phyloP scores from a whole-genome alignment of 2,888 invertebrate species.

The Sicus ferrugineus region DNA sequence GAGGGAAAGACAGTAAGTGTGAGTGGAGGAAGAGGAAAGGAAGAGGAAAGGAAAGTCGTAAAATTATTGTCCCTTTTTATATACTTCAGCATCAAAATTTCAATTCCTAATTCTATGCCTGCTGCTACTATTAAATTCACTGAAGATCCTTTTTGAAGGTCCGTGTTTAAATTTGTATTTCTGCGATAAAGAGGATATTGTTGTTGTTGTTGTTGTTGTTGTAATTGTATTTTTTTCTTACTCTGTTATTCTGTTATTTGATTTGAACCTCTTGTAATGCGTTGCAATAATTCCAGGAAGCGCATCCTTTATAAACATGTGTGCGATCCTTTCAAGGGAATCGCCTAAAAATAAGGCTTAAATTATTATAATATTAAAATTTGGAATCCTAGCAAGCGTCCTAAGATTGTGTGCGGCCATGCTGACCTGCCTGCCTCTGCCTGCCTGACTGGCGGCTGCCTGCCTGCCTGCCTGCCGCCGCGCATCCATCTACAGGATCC shows the following conservation, averaged over 20 bases:
- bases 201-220: conserved; percentile 1
- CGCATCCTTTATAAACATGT: conserved; percentile 24
- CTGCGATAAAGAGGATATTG: background rate
- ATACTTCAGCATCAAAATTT: conserved; percentile 10
- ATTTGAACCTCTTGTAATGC: conserved; percentile 21
- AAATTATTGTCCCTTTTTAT: conserved; percentile 35
- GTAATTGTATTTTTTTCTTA: conserved; percentile 9
- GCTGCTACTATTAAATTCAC: conserved; percentile 2
- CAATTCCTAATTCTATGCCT: conserved; percentile 21
- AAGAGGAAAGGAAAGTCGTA: conserved; percentile 1
- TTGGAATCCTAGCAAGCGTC: conserved; percentile 6
- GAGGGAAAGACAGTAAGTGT: background rate
- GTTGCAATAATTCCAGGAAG: conserved; percentile 14
- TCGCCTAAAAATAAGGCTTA: conserved; percentile 35
- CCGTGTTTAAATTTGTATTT: background rate
- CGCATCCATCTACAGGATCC: background rate
- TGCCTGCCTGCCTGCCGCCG: background rate
- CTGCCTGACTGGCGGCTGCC: background rate
- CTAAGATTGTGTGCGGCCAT: too few relatives aligned
- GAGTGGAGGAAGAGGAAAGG: background rate
- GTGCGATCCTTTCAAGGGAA: conserved; percentile 12
- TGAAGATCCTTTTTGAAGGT: background rate
- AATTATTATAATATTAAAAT: conserved; percentile 23
- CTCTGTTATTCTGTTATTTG: conserved; percentile 6
- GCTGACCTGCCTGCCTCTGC: background rate